Percentiles rank a stretch among this genome's conserved stretches.
Conservation (phyloP, 2,113 vertebrate species). For the Anthoscopus minutus region DNA sequence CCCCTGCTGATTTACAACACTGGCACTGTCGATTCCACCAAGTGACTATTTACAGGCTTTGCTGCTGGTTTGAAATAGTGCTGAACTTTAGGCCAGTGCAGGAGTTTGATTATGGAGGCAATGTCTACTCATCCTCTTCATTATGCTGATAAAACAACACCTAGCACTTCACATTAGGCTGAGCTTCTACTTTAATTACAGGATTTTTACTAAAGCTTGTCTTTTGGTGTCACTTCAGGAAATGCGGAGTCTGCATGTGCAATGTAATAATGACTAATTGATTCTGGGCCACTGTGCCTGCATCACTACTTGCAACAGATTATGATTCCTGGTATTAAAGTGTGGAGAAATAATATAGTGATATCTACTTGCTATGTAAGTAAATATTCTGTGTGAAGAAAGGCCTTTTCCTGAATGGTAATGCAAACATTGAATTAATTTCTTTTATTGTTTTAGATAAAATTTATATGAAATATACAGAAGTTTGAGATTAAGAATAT, state of each 20-base stretch:
- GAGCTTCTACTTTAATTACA: constrained; percentile 45
- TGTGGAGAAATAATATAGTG: neutral
- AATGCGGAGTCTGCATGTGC: neutral
- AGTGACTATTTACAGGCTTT: constrained; percentile 23
- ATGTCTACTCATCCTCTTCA: constrained; percentile 23
- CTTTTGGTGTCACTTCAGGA: constrained; percentile 1
- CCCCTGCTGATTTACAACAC: neutral
- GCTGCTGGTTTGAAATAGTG: constrained; percentile 32
- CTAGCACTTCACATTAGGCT: neutral
- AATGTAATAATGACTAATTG: constrained; percentile 25
- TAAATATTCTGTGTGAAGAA: neutral
- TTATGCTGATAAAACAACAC: constrained; percentile 37
- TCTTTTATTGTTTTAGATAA: neutral
- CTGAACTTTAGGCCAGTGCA: constrained; percentile 6
- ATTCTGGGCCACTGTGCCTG: neutral
- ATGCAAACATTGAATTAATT: constrained; percentile 12
- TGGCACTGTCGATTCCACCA: constrained; percentile 17
- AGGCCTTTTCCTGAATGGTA: neutral
- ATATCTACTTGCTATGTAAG: neutral
- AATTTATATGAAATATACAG: neutral
- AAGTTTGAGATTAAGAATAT: neutral
- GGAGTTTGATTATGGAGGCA: constrained; percentile 30
- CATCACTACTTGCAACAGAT: neutral
- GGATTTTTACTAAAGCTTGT: constrained; percentile 44
- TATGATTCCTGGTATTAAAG: neutral